phyloP scores from a whole-genome alignment of 1,140 invertebrate genomes.

The Heterodera carotae region DNA sequence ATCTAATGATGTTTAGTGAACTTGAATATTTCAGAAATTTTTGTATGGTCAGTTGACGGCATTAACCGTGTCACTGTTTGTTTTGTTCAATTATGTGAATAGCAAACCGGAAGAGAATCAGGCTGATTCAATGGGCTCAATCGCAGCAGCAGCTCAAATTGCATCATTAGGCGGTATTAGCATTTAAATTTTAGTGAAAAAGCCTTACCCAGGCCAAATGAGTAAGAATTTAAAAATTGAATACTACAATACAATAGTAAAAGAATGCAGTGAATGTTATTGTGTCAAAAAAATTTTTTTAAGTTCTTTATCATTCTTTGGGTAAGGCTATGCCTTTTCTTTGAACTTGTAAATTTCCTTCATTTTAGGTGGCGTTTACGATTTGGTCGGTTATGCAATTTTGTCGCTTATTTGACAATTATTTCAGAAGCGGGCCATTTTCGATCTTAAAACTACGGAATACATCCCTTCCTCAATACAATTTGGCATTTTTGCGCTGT shows the following conservation, averaged over 20 bases:
- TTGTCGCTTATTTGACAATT: conserved; percentile 2
- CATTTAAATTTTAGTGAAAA: too few relatives aligned
- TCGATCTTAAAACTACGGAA: conserved; percentile 57
- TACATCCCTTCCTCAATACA: conserved; percentile 62
- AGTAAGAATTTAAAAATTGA: too few relatives aligned
- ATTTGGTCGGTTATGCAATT: conserved; percentile 49
- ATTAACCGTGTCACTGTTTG: conserved; percentile 35
- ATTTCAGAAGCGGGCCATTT: conserved; percentile 55
- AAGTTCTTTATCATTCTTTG: too few relatives aligned
- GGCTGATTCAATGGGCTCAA: conserved; percentile 57
- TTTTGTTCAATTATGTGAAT: conserved; percentile 58
- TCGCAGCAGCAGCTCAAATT: conserved; percentile 62
- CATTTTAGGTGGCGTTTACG: conserved; percentile 55
- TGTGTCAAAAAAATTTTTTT: too few relatives aligned
- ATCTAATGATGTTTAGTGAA: conserved; percentile 2
- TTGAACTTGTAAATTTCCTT: not conserved
- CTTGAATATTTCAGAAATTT: conserved; percentile 54
- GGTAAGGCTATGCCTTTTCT: too few relatives aligned
- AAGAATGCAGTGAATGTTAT: too few relatives aligned
- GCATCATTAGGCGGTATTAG: conserved; percentile 44
- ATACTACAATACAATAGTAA: too few relatives aligned
- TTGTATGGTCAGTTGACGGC: conserved; percentile 51
- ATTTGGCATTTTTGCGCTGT: conserved; percentile 59
- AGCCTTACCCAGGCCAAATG: too few relatives aligned
- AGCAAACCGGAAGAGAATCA: conserved; percentile 35